Conservation (phyloP, 2,797 vertebrate genomes). For the Schizopygopsis malacanthus region DNA sequence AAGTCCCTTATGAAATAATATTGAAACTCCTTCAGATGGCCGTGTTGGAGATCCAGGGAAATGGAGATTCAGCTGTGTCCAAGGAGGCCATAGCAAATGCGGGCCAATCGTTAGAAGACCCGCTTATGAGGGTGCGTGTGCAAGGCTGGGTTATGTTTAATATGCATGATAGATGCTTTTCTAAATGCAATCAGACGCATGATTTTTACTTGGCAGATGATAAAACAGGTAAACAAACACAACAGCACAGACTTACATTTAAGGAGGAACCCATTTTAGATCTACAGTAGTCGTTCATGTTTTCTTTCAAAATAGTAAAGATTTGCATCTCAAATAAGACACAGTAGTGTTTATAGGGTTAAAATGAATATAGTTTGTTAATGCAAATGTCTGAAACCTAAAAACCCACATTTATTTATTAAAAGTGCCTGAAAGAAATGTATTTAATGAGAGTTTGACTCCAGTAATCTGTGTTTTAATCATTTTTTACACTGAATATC, state of each 20-base stretch:
- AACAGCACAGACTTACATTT: neutral
- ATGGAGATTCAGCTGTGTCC: slow-evolving; percentile 88
- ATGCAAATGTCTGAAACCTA: neutral
- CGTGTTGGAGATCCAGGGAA: slow-evolving; percentile 92
- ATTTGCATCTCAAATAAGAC: neutral
- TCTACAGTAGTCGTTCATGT: neutral
- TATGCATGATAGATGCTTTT: neutral
- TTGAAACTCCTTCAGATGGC: slow-evolving; percentile 75
- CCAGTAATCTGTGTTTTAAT: neutral
- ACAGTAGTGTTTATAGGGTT: neutral
- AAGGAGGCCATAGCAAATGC: slow-evolving; percentile 88
- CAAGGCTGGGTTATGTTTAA: neutral
- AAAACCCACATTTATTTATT: neutral
- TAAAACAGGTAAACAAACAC: neutral
- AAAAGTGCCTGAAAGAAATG: neutral
- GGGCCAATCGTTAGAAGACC: slow-evolving; percentile 88
- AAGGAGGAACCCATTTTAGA: neutral
- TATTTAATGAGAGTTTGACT: neutral
- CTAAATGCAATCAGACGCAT: neutral
- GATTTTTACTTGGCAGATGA: neutral
- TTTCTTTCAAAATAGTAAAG: neutral
- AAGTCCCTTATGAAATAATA: neutral
- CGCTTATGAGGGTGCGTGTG: slow-evolving; percentile 89
- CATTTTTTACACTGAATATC: neutral
- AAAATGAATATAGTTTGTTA: neutral